phyloP scores from a whole-genome alignment of 2,888 invertebrate genomes.

The Allolobophora icterica region DNA sequence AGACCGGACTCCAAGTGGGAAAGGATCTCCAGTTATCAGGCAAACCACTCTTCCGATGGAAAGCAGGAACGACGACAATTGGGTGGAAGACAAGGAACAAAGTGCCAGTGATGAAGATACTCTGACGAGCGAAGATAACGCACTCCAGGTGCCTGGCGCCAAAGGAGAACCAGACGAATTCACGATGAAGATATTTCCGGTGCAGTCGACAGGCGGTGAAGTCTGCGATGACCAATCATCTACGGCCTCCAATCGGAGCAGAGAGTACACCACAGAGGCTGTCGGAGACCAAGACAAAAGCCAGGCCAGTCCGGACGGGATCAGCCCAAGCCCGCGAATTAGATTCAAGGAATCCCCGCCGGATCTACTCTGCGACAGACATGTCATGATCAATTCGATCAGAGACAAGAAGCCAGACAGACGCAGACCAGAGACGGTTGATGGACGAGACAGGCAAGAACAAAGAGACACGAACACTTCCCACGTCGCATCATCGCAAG shows the following conservation, averaged over 20 bases:
- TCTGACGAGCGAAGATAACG: background rate
- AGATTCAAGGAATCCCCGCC: constrained; percentile 18
- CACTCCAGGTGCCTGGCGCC: background rate
- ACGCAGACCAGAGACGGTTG: background rate
- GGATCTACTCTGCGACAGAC: background rate
- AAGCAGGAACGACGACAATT: background rate
- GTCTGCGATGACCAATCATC: background rate
- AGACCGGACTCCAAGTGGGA: background rate
- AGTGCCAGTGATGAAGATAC: background rate
- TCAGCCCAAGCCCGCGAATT: background rate
- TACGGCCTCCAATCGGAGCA: background rate
- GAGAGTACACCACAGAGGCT: background rate
- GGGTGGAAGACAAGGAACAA: background rate
- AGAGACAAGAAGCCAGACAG: constrained; percentile 12
- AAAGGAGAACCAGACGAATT: background rate
- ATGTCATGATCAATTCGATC: constrained; percentile 26
- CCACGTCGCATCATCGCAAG: background rate
- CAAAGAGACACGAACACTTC: background rate
- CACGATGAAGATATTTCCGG: constrained; percentile 23
- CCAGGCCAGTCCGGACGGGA: background rate
- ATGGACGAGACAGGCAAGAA: background rate
- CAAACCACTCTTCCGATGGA: constrained; percentile 1
- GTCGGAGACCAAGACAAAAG: background rate
- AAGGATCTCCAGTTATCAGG: background rate
- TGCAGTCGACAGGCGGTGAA: background rate